phyloP scores from a whole-genome alignment of 2,888 invertebrate species.

The Sarcophaga carnaria region DNA sequence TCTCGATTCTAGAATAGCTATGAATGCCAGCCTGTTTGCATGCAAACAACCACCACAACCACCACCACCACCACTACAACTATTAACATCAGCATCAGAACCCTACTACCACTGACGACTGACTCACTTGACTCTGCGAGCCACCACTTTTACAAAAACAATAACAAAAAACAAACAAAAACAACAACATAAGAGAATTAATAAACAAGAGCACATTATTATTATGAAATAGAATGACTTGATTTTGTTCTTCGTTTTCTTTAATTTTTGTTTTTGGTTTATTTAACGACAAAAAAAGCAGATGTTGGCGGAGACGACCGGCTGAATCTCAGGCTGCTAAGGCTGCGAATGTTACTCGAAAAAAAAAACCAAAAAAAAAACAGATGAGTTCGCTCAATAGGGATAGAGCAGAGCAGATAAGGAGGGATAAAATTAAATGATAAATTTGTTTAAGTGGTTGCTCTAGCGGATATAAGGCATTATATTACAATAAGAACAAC shows the following conservation, averaged over 20 bases:
- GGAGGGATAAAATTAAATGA: not conserved
- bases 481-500: slow-evolving; percentile 42
- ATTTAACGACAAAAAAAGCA: no score
- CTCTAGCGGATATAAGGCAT: slow-evolving; percentile 46
- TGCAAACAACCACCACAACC: slow-evolving; percentile 27
- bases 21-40: no score
- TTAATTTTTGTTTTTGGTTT: no score
- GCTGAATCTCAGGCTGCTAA: no score
- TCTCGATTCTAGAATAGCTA: no score
- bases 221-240: slow-evolving; percentile 27
- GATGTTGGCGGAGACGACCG: no score
- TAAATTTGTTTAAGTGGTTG: not conserved
- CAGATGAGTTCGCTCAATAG: slow-evolving; percentile 4
- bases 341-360: slow-evolving; percentile 19
- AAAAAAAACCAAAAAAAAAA: slow-evolving; percentile 14
- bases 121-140: no score
- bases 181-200: slow-evolving; percentile 12
- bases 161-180: slow-evolving; percentile 23
- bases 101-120: not conserved
- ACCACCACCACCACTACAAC: slow-evolving; percentile 39
- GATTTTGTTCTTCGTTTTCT: slow-evolving; percentile 10
- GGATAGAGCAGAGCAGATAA: not conserved
- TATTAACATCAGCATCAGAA: not conserved
- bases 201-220: not conserved
- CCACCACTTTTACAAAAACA: slow-evolving; percentile 17